Base-by-base conservation (phyloP, 1,140 invertebrate genomes). In the Oscheius sp. region DNA sequence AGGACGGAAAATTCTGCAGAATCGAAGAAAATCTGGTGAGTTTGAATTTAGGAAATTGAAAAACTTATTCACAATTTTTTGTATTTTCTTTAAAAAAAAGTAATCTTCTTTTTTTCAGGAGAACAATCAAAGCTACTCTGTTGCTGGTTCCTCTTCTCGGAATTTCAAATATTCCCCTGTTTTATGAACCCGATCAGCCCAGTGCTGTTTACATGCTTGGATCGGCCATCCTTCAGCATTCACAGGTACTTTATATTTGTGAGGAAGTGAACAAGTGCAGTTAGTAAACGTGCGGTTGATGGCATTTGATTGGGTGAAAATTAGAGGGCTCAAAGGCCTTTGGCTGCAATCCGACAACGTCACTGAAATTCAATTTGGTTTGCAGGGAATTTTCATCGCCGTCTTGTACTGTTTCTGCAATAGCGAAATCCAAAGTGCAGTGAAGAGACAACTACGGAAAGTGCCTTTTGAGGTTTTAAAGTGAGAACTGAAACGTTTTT, bases 321-420 rank as follows among this genome's bases (percentile, higher is more conserved):
- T n/a, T n/a, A n/a, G n/a, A n/a, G n/a, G n/a, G n/a, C n/a, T n/a
- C n/a, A n/a, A n/a, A n/a, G n/a, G n/a, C n/a, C n/a, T n/a, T n/a
- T n/a, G n/a, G n/a, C n/a, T n/a, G n/a, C n/a, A n/a, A n/a, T n/a
- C n/a, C n/a, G n/a, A n/a, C n/a, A n/a, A n/a, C n/a, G n/a, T n/a
- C n/a, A n/a, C n/a, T n/a, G n/a, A n/a, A n/a, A n/a, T n/a, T 28
- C 61, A 61, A 65, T 63, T 67, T 65, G 45, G 28, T 81, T 85
- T 36, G n/a, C 78, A 87, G 86, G 87, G 87, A 26, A 82, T 88
- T 28, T 85, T 87, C 73, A 86, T 88, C 10, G 85, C 87, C 2
- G 81, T 87, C 13, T 83, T 87, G 46, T 87, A 87, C 76, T 88
- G 87, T 68, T 88, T 88, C 77, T 69, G 88, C 26, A 88, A 88